Evolutionary conservation across 2,797 vertebrate species (phyloP).

Genomic region (Girardinus metallicus): DNA sequence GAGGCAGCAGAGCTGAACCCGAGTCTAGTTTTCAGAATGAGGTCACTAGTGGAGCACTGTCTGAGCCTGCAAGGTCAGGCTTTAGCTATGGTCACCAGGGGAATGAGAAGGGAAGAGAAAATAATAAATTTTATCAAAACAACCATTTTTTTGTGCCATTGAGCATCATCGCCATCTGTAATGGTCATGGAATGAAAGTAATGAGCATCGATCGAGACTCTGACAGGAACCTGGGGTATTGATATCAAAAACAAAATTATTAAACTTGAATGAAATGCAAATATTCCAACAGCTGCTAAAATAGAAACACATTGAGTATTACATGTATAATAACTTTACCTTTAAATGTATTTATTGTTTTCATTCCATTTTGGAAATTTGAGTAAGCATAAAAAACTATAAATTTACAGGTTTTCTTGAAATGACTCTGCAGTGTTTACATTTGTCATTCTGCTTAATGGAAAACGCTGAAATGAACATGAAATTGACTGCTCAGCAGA

Average conservation of each 20-base stretch:
- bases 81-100: slow-evolving; percentile 36
- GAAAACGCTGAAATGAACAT: not conserved
- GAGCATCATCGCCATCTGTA: slow-evolving; percentile 16
- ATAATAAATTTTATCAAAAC: slow-evolving; percentile 16
- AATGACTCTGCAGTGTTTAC: not conserved
- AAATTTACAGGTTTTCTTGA: not conserved
- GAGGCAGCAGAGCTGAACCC: slow-evolving; percentile 26
- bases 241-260: not conserved
- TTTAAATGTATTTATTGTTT: not conserved
- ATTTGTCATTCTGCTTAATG: not conserved
- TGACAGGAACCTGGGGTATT: not conserved
- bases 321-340: not conserved
- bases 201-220: not conserved
- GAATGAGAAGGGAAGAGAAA: slow-evolving; percentile 1
- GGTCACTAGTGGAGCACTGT: slow-evolving; percentile 33
- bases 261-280: not conserved
- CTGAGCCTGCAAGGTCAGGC: slow-evolving; percentile 44
- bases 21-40: slow-evolving; percentile 39
- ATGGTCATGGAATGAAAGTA: slow-evolving; percentile 1
- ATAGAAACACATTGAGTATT: not conserved
- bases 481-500: not conserved
- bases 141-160: slow-evolving; percentile 8
- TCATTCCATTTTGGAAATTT: not conserved
- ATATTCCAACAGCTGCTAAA: not conserved
- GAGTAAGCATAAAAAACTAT: not conserved